phyloP scores from a whole-genome alignment of 2,113 vertebrate species.

The Axis porcinus region DNA sequence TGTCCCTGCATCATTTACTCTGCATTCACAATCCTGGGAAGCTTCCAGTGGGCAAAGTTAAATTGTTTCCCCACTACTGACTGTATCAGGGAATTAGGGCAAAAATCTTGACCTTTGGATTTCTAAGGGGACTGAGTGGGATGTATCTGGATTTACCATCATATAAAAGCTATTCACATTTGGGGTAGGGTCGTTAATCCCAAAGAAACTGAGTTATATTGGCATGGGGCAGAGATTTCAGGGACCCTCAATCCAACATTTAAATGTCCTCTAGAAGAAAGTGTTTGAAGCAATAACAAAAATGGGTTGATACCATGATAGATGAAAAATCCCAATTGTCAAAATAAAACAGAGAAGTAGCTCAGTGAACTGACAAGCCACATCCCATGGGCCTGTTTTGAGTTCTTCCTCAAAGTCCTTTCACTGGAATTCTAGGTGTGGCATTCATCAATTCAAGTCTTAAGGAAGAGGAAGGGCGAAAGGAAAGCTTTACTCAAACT shows the following conservation, averaged over 20 bases:
- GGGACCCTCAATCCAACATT: neutral
- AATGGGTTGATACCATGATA: neutral
- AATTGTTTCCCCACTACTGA: neutral
- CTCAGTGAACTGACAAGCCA: conserved; percentile 17
- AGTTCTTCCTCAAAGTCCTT: conserved; percentile 50
- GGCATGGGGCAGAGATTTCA: neutral
- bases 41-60: neutral
- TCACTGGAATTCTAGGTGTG: conserved; percentile 51
- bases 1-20: neutral
- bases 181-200: neutral
- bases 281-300: neutral
- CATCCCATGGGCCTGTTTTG: conserved; percentile 7
- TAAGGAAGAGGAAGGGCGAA: conserved; percentile 54
- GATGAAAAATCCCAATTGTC: neutral
- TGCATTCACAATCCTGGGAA: neutral
- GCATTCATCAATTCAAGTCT: conserved; percentile 45
- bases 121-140: neutral
- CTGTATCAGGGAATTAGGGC: neutral
- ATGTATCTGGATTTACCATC: neutral
- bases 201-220: neutral
- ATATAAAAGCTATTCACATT: neutral
- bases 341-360: neutral
- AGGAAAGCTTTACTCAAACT: conserved; percentile 65
- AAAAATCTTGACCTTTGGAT: neutral
- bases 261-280: neutral